These are phyloP conservation scores for Macrophya alboannulata DNA, from an alignment of 2,888 invertebrate genomes.

Conservation along the genomic window DNA sequence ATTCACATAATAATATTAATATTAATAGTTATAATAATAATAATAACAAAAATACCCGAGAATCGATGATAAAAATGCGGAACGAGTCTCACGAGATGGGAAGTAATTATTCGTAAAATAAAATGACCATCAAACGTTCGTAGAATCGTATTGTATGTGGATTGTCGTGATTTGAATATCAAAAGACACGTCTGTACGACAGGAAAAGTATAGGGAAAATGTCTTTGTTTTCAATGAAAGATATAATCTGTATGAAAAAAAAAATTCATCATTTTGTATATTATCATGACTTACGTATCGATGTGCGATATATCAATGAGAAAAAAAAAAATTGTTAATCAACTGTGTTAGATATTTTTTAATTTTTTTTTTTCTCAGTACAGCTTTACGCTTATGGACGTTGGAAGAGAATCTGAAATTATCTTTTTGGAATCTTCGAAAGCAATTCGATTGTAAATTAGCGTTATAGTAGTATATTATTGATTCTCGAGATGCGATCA, in stretches of 20 bases:
- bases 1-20: not conserved
- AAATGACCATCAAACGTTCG: not conserved
- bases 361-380: too few species aligned
- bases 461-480: too few species aligned
- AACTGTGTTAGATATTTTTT: too few species aligned
- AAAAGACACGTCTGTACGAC: not conserved
- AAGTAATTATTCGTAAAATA: constrained; percentile 1
- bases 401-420: too few species aligned
- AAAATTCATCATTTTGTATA: too few species aligned
- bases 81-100: not conserved
- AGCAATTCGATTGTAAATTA: too few species aligned
- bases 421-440: too few species aligned
- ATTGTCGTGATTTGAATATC: constrained; percentile 4
- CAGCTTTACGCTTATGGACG: too few species aligned
- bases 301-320: not conserved
- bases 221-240: not conserved
- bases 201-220: not conserved
- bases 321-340: not conserved
- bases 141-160: not conserved
- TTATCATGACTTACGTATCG: not conserved
- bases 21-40: too few species aligned
- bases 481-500: too few species aligned
- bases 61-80: not conserved
- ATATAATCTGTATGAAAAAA: not conserved
- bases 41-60: not conserved